Base-by-base conservation (phyloP, 2,113 vertebrate genomes). In the Plestiodon gilberti region DNA sequence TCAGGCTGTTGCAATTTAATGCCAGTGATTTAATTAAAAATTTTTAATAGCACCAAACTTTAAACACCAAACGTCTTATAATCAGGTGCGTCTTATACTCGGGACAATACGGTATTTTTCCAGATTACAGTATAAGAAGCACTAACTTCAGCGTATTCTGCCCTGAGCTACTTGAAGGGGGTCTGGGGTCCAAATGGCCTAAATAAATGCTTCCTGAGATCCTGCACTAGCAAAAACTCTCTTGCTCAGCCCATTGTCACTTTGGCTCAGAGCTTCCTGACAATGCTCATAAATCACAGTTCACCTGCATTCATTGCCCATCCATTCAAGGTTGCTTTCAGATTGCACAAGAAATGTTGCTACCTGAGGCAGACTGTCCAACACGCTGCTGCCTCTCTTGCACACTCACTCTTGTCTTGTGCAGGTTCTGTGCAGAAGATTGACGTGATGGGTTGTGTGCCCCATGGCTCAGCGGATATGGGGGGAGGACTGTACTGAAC, bases 291-390 rank as follows among this genome's bases (percentile, higher is more conserved):
- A 55, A 81, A 87, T 87, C 85, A 81, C 55, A 35, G 9, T 2
- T 57, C 55, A 3, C 13, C 48, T 78, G 64, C 75, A 22, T 75
- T 65, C 59, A 22, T 75, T 81, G 85, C 59, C 78, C 70, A 74
- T 87, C 78, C 70, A 74, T 87, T 81, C 85, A 75, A 87, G 85
- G 78, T 75, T 64, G 43, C 59, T 74, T 65, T 40, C 84, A 81
- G 38, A 20, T 13, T 5, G 17, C 74, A n/a, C 30, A 74, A 74
- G 38, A 81, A 20, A 62, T 35, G 28, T 35, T 62, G 40, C 33
- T 52, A 40, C 30, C 11, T 52, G 33, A 38, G 85, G 78, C 69
- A 65, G 59, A n/a, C 74, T 64, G 74, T 64, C 23, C 30, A 13
- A 74, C 74, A 55, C n/a, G n/a, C n/a, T 48, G 43, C 43, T 5